Base-by-base conservation (phyloP, 1,140 invertebrate genomes). In the Neuroterus valhalla region DNA sequence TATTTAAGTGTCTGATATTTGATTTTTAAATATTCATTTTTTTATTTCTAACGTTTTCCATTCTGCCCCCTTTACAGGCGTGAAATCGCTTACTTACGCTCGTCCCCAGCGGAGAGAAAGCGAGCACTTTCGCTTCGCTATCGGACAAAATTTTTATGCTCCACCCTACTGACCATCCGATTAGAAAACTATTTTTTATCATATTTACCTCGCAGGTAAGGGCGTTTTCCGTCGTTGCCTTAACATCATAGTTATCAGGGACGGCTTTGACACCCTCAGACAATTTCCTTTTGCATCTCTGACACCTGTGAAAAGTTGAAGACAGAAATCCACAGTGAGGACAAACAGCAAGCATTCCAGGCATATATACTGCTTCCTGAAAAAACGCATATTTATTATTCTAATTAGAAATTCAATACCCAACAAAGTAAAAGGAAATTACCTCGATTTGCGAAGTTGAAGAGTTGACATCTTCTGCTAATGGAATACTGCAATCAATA, bases 321-420 rank as follows among this genome's bases (percentile, higher is more conserved):
- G 94, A 94, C 62, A 92, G 92, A 78, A 94, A 93, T 21, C 94
- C 94, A 82, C 95, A 96, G 72, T 91, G 89, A 68, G 92, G 91
- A 86, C 95, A 96, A 1, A 95, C 90, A 21, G 94, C 94, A 67
- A 94, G 87, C 86, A 92, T 93, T 48, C 94, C 94, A 19, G 93
- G 91, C 17, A 95, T 91, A 71, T 91, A 91, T 76, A 92, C 93
- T 14, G 93, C 92, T 68, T 84, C 82, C 86, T 89, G 19, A 76
- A 80, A 78, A 0, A 38, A 3, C 8, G 1, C 1, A 38, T 38
- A 0, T 38, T 38, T 38, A 8, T 38, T 38, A 21, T 74, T 46
- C 26, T 19, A 21, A 26, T 55, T 14, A 71, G n/a, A 42, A 42
- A 42, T 11, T 52, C 43, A 52, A 38, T 5, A 38, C 52, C n/a